Conservation (phyloP, 2,888 invertebrate genomes). For the Emmelina monodactyla region DNA sequence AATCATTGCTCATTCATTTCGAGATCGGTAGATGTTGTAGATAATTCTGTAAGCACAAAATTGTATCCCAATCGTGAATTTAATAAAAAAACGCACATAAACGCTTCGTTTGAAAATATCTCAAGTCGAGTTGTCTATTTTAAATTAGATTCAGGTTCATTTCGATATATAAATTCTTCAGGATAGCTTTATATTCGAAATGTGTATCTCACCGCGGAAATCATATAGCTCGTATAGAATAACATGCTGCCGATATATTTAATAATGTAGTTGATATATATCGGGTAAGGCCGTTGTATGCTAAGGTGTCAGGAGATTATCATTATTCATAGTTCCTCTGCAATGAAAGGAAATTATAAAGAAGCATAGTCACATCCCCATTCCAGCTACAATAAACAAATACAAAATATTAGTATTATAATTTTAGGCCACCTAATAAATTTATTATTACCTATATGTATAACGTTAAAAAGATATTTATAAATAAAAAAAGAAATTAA, state of each 20-base stretch:
- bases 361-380: not conserved
- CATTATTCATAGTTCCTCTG: not conserved
- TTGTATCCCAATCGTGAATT: too few species aligned
- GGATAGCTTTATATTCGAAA: constrained; percentile 38
- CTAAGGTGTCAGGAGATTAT: not conserved
- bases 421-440: constrained; percentile 55
- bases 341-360: not conserved
- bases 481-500: constrained; percentile 32
- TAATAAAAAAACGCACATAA: constrained; percentile 27
- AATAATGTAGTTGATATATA: constrained; percentile 30
- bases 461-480: constrained; percentile 48
- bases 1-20: too few species aligned
- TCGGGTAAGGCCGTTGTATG: not conserved
- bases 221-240: constrained; percentile 40
- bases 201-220: constrained; percentile 47
- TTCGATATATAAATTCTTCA: constrained; percentile 20
- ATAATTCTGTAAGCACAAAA: constrained; percentile 20
- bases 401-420: constrained; percentile 36
- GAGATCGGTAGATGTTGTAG: too few species aligned
- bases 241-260: constrained; percentile 37
- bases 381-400: constrained; percentile 5
- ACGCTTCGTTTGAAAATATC: constrained; percentile 37
- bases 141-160: constrained; percentile 20
- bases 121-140: constrained; percentile 24
- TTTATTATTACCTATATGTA: constrained; percentile 32